These are phyloP conservation scores for Graptemys geographica DNA, from an alignment of 2,797 vertebrate species.

Conservation along the genomic window DNA sequence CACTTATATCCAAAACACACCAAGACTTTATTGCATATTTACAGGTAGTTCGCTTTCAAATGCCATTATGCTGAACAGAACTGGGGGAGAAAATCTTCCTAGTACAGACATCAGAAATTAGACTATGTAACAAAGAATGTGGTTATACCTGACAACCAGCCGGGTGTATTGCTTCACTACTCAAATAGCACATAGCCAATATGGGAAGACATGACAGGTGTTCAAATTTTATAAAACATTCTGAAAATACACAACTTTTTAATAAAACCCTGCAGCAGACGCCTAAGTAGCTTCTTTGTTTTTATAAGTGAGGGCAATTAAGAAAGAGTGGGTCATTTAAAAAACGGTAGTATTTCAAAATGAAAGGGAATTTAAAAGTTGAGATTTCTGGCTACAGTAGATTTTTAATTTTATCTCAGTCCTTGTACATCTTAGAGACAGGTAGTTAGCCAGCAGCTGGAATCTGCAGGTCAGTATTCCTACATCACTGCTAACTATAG, in stretches of 20 bases:
- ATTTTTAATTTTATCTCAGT: background rate
- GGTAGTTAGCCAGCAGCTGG: background rate
- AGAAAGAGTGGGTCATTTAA: background rate
- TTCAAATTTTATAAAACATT: background rate
- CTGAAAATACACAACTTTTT: background rate
- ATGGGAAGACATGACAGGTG: accelerated
- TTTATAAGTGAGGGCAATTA: background rate
- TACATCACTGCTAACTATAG: background rate
- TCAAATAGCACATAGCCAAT: background rate
- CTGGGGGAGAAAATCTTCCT: background rate
- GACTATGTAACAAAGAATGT: accelerated
- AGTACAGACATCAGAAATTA: background rate
- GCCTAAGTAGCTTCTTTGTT: background rate
- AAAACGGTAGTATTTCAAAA: background rate
- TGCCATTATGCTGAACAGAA: background rate
- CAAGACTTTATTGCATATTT: background rate
- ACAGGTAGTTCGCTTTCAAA: background rate
- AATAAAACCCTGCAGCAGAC: background rate
- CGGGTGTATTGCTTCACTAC: accelerated
- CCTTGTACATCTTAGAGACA: background rate
- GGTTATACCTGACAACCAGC: background rate
- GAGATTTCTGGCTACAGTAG: background rate
- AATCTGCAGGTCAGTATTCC: background rate
- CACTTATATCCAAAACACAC: accelerated
- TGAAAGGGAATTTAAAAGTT: background rate